Base-by-base conservation (phyloP, 2,888 invertebrate genomes). In the Tryphoninae sp. region DNA sequence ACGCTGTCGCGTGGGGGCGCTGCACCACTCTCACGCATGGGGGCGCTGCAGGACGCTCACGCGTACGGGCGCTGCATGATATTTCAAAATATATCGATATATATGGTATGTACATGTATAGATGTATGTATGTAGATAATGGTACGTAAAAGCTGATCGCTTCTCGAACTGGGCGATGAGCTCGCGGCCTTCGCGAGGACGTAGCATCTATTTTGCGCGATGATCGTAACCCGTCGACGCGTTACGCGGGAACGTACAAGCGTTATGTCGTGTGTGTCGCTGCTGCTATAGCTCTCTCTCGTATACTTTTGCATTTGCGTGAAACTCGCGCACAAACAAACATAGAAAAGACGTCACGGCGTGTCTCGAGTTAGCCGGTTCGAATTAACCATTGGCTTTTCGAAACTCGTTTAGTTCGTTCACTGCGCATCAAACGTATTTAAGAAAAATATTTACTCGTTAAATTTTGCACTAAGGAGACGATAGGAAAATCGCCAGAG, bases 121-220 rank as follows among this genome's bases (percentile, higher is more conserved):
- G 11, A 19, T 49, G 23, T 49, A 1, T 19, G 23, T 49, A 19
- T 49, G 64, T 45, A 49, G 22, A 22, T 42, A 64, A 45, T 45
- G 64, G 6, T 6, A 49, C 45, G 23, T n/a, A 59, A 45, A 59
- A 45, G 23, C 45, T 40, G 23, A 75, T 67, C 23, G 23, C 3
- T 19, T 59, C n/a, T 13, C 22, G 51, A 49, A 13, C 23, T 59
- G 8, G 22, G 55, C 65, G 45, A 65, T n/a, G 8, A 19, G 19
- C 58, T 23, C 51, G 51, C 62, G 53, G 73, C 53, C 73, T 78
- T 78, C 42, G 58, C 68, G 75, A 80, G 59, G 59, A 71, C 68
- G 78, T 49, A 49, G 68, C 78, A 23, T 62, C 78, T 81, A 74
- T 74, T 81, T 78, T 75, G 78, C 69, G 69, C 65, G 78, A 81